A percentile compares a stretch with the other conserved stretches of the same genome.
These are phyloP conservation scores for Thereva unica DNA, from an alignment of 2,888 invertebrate species.

Conservation along the genomic window DNA sequence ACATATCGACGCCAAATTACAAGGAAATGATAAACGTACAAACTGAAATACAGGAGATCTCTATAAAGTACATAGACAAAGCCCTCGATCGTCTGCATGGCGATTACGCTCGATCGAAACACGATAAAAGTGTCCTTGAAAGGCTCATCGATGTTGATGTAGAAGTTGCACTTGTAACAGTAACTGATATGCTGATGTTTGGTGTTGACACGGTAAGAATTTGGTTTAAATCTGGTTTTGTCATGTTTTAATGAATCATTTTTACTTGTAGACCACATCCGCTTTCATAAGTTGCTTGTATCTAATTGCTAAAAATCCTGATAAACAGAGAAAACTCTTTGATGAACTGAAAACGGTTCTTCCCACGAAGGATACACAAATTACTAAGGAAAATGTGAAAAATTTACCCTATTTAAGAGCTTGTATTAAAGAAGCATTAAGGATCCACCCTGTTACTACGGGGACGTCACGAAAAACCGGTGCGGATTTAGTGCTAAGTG, in stretches of 20 bases:
- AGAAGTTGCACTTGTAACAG: slow-evolving; percentile 45
- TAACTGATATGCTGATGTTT: slow-evolving; percentile 46
- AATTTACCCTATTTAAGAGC: slow-evolving; percentile 67
- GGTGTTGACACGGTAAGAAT: slow-evolving; percentile 47
- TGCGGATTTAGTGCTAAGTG: slow-evolving; percentile 64
- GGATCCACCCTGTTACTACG: slow-evolving; percentile 64
- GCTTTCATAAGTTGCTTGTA: slow-evolving; percentile 61
- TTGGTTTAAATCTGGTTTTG: background rate
- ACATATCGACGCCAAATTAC: slow-evolving; percentile 45
- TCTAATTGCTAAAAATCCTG: slow-evolving; percentile 64
- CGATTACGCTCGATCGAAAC: slow-evolving; percentile 26
- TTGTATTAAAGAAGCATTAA: slow-evolving; percentile 71
- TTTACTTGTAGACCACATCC: slow-evolving; percentile 57
- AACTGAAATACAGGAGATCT: slow-evolving; percentile 43
- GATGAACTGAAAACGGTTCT: slow-evolving; percentile 60
- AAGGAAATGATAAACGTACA: slow-evolving; percentile 43
- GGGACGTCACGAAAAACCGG: slow-evolving; percentile 63
- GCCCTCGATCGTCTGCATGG: slow-evolving; percentile 50
- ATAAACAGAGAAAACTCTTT: slow-evolving; percentile 65
- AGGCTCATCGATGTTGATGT: slow-evolving; percentile 56
- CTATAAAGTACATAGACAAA: slow-evolving; percentile 50
- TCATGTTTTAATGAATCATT: background rate
- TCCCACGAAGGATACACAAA: slow-evolving; percentile 51
- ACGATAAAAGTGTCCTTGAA: slow-evolving; percentile 60
- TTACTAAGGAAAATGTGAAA: slow-evolving; percentile 57